phyloP scores from a whole-genome alignment of 2,113 vertebrate species.

The Fulica atra region DNA sequence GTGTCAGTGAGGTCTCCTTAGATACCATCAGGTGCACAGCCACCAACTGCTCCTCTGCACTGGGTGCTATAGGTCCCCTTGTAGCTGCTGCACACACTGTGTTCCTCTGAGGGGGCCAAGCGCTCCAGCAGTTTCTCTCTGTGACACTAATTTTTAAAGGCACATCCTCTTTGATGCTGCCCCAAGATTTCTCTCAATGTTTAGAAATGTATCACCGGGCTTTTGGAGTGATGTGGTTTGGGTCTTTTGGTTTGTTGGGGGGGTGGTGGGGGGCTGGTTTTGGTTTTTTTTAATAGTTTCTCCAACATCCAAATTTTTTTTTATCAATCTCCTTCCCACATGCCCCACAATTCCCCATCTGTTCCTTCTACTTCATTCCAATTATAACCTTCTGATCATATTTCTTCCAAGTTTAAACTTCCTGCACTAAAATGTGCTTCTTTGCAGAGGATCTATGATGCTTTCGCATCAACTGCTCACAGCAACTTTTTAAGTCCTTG shows the following conservation, averaged over 20 bases:
- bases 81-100: not conserved
- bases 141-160: not conserved
- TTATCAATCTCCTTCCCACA: not conserved
- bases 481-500: not conserved
- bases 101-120: not conserved
- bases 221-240: not conserved
- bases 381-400: not conserved
- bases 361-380: not conserved
- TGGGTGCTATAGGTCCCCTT: fast-evolving
- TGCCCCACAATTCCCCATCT: fast-evolving
- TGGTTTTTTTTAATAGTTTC: not conserved
- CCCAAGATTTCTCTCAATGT: not conserved
- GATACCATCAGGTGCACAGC: not conserved
- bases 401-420: not conserved
- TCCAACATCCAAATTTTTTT: not conserved
- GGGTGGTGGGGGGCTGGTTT: too few species aligned
- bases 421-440: not conserved
- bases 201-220: fast-evolving
- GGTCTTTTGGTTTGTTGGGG: too few species aligned
- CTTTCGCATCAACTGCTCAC: not conserved
- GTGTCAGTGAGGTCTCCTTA: too few species aligned
- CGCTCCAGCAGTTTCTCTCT: not conserved
- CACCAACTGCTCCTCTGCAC: not conserved
- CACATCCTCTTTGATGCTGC: not conserved
- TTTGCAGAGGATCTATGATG: not conserved